Conservation (phyloP, 2,888 invertebrate species). For the Tipula lateralis region DNA sequence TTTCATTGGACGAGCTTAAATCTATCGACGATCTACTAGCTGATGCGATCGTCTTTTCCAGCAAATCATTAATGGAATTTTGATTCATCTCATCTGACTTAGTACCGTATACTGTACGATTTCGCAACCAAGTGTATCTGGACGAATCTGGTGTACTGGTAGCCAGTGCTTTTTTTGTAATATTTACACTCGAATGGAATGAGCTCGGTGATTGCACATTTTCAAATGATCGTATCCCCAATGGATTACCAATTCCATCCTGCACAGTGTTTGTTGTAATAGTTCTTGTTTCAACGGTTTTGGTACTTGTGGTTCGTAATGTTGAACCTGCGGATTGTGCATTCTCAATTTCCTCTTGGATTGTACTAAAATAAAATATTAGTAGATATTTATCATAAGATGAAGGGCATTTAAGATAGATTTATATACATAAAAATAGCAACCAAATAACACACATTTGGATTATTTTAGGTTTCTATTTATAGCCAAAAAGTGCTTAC, state of each 20-base stretch:
- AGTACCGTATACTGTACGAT: constrained; percentile 28
- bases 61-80: constrained; percentile 42
- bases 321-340: neutral
- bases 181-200: neutral
- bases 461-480: neutral
- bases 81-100: constrained; percentile 43
- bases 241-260: neutral
- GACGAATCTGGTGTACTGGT: neutral
- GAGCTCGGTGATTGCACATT: neutral
- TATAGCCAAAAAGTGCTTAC: neutral
- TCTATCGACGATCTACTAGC: neutral
- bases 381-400: neutral
- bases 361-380: constrained; percentile 29
- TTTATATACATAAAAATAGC: neutral
- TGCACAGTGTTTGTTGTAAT: neutral
- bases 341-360: constrained; percentile 12
- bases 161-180: neutral
- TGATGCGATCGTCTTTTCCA: constrained; percentile 37
- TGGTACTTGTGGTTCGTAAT: neutral
- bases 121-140: neutral
- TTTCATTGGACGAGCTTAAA: neutral
- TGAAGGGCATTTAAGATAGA: neutral
- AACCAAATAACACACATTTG: neutral
- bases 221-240: neutral
- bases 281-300: neutral